These are phyloP conservation scores for Perithous albicinctus DNA, from an alignment of 2,888 invertebrate species.

Conservation along the genomic window DNA sequence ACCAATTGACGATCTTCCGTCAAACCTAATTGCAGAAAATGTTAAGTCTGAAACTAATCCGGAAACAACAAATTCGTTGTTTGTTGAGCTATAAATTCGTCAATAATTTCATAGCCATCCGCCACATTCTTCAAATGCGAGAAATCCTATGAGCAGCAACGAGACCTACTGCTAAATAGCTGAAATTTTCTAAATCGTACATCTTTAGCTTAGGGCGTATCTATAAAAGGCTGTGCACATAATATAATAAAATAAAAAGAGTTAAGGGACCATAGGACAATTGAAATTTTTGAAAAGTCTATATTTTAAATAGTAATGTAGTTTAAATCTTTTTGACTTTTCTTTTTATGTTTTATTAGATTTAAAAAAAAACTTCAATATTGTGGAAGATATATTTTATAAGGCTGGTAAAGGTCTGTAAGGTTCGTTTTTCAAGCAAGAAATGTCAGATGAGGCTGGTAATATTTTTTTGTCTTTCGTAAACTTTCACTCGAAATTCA, in stretches of 20 bases:
- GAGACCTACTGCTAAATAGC: slow-evolving; percentile 4
- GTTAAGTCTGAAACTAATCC: neutral
- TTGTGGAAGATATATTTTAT: no score
- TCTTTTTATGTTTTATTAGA: no score
- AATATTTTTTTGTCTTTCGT: no score
- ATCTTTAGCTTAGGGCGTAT: slow-evolving; percentile 37
- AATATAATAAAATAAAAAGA: neutral
- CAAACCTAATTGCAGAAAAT: slow-evolving; percentile 71
- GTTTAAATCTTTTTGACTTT: no score
- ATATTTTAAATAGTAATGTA: no score
- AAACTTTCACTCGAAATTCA: no score
- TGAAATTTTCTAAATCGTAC: slow-evolving; percentile 28
- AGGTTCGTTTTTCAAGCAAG: no score
- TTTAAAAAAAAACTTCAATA: no score
- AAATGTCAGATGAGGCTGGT: no score
- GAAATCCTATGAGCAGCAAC: slow-evolving; percentile 5
- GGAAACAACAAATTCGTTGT: neutral
- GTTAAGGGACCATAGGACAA: no score
- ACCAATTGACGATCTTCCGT: slow-evolving; percentile 78
- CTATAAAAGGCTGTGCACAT: slow-evolving; percentile 48
- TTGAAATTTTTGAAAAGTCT: no score
- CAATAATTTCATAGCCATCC: neutral
- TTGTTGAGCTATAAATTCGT: neutral
- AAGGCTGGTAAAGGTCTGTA: no score
- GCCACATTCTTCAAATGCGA: neutral